Evolutionary conservation across 1,140 invertebrate genomes (phyloP).

Genomic region (Aphelenchoides avenae): DNA sequence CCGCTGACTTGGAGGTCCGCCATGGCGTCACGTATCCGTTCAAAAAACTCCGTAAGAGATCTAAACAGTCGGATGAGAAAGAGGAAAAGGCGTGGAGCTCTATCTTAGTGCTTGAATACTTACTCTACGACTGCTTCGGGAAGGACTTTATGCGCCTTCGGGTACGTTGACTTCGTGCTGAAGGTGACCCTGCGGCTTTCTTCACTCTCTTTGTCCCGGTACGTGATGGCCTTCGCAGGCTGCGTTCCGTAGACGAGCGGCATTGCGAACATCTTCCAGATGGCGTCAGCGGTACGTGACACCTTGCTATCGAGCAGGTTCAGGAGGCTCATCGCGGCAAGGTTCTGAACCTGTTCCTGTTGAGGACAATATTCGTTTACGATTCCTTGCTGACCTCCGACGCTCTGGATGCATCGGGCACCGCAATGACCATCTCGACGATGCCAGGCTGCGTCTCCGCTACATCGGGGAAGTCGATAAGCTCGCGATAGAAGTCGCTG

Average conservation of each 20-base stretch:
- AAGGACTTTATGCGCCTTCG: constrained; percentile 9
- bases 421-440: too few relatives aligned
- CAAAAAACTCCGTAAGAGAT: constrained; percentile 19
- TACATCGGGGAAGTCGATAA: too few relatives aligned
- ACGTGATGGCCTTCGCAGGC: constrained; percentile 6
- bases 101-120: not conserved
- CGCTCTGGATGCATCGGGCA: too few relatives aligned
- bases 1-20: constrained; percentile 22
- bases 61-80: constrained; percentile 11
- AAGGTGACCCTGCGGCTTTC: too few relatives aligned
- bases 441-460: too few relatives aligned
- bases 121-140: constrained; percentile 9
- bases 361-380: too few relatives aligned
- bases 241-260: constrained; percentile 23
- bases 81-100: not conserved
- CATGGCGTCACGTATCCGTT: constrained; percentile 15
- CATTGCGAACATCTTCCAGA: constrained; percentile 22
- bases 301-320: not conserved
- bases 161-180: too few relatives aligned
- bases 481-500: too few relatives aligned
- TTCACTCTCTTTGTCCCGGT: constrained; percentile 8
- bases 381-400: too few relatives aligned
- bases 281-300: too few relatives aligned
- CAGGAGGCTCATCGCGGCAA: constrained; percentile 16
- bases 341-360: too few relatives aligned